A percentile compares a stretch with the other conserved stretches of the same genome.
Conservation (phyloP, 1,140 invertebrate genomes). For the Palaemon carinicauda region DNA sequence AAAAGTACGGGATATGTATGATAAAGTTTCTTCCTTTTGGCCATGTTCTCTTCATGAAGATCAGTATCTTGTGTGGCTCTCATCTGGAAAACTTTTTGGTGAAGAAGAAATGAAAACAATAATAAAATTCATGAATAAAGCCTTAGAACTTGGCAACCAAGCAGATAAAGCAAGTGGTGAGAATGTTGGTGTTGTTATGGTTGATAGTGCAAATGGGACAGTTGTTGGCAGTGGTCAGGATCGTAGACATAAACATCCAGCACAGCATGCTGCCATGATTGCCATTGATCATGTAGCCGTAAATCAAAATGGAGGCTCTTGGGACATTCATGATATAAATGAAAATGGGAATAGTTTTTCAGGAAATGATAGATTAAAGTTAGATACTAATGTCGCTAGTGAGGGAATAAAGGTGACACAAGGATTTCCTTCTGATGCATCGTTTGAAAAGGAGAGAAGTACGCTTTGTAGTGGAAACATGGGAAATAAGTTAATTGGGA, state of each 20-base stretch:
- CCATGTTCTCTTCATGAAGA: slow-evolving; percentile 57
- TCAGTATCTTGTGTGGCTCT: slow-evolving; percentile 37
- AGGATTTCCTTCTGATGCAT: too few relatives aligned
- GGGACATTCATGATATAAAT: slow-evolving; percentile 62
- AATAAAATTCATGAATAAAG: slow-evolving; percentile 71
- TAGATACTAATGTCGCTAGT: too few relatives aligned
- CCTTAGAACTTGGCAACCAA: slow-evolving; percentile 68
- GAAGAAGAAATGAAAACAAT: slow-evolving; percentile 70
- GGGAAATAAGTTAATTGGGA: not conserved
- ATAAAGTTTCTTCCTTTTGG: slow-evolving; percentile 44
- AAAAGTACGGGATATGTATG: slow-evolving; percentile 43
- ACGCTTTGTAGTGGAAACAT: not conserved
- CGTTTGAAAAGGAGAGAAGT: too few relatives aligned
- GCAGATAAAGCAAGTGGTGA: slow-evolving; percentile 54
- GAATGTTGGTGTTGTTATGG: slow-evolving; percentile 53
- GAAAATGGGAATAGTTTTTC: too few relatives aligned
- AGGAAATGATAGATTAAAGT: too few relatives aligned
- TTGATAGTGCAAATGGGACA: slow-evolving; percentile 61
- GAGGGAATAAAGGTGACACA: too few relatives aligned
- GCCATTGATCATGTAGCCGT: slow-evolving; percentile 85
- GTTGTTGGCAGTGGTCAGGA: slow-evolving; percentile 73
- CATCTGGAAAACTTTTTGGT: slow-evolving; percentile 72
- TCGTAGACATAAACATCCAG: slow-evolving; percentile 72
- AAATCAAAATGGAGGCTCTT: slow-evolving; percentile 82
- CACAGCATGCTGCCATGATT: slow-evolving; percentile 86